Percentiles rank a stretch among this genome's conserved stretches.
phyloP scores from a whole-genome alignment of 2,797 vertebrate species.

The Staurois parvus region DNA sequence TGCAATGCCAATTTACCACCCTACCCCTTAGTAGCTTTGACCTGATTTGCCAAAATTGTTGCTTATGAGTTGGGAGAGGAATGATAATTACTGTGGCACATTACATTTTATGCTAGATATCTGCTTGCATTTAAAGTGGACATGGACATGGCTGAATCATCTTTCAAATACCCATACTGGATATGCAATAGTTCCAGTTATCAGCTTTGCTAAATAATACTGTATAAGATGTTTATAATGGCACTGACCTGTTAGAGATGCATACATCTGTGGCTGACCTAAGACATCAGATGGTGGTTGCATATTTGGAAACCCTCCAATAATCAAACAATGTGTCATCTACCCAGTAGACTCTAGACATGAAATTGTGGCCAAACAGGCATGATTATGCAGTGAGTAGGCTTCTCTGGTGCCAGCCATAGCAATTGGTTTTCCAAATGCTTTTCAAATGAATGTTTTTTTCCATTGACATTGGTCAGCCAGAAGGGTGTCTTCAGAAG shows the following conservation, averaged over 20 bases:
- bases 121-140: too few species aligned
- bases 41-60: too few species aligned
- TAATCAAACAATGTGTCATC: neutral
- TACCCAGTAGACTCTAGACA: neutral
- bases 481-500: neutral
- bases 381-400: neutral
- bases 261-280: neutral
- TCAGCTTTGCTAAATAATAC: neutral
- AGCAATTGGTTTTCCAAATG: neutral
- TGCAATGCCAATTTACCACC: too few species aligned
- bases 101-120: too few species aligned
- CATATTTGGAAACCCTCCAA: neutral
- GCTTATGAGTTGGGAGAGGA: too few species aligned
- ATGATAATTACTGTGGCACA: too few species aligned
- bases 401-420: neutral
- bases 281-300: neutral
- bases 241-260: too few species aligned
- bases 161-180: neutral
- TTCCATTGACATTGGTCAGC: neutral
- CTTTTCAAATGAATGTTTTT: neutral
- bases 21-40: too few species aligned
- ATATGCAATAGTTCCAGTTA: neutral
- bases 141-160: neutral
- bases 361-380: neutral
- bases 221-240: too few species aligned